Base-by-base conservation (phyloP, 1,140 invertebrate species). In the Eupeodes corollae region DNA sequence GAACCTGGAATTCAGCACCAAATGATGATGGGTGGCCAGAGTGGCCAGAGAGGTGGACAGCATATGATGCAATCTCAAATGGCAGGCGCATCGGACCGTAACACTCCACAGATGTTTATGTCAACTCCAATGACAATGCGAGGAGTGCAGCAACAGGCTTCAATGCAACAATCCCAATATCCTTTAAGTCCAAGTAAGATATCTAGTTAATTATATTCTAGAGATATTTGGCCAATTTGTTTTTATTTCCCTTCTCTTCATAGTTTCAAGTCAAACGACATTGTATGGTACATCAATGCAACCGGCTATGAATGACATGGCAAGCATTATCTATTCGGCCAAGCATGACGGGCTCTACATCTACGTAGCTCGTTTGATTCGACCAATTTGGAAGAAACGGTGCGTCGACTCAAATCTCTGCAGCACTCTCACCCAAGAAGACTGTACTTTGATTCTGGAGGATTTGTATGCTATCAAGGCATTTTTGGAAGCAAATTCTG, bases 301-400 rank as follows among this genome's bases (percentile, higher is more conserved):
- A 2, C 57, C 61, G 0, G 48, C 63, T 6, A 56, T 59, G 0
- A 50, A 62, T 8, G 64, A 63, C 37, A 32, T 41, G 13, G 47
- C 11, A 19, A 48, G 45, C 14, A 44, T 64, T 14, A 51, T 59
- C 12, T 70, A 57, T 59, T 70, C 69, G 14, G 79, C 86, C 5
- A 93, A 93, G 69, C 92, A 97, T 61, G 90, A 93, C 65, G 91
- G 90, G 1, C 73, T 98, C 0, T 98, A 96, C 70, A 73, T 96
- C 5, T 93, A 90, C 59, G 77, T 95, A 9, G 80, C 86, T 19
- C 77, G 92, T 51, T 85, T 97, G 54, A 65, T 97, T 6, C 73
- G 87, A 46, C 83, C 86, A 0, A 75, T 91, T 47, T 91, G 88
- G 88, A 80, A 80, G 56, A 63, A 79, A 47, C 77, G 77, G 52